Evolutionary conservation across 2,797 vertebrate species (phyloP).

Genomic region (Helostoma temminkii): DNA sequence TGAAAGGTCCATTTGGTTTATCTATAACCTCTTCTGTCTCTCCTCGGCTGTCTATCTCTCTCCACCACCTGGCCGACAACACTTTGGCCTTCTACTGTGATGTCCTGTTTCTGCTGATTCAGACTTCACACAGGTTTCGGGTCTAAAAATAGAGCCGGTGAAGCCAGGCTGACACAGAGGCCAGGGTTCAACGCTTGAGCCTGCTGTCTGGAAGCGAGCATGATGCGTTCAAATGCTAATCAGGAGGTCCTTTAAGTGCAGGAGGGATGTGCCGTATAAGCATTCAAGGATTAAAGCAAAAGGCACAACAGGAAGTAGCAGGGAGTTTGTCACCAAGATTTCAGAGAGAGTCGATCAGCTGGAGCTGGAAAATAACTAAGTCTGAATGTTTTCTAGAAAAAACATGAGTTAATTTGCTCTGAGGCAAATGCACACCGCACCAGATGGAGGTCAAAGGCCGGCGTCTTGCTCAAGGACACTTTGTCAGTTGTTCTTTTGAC

Average conservation of each 20-base stretch:
- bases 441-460: constrained; percentile 49
- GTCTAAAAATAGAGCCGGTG: constrained; percentile 54
- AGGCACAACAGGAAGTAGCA: constrained; percentile 10
- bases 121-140: constrained; percentile 37
- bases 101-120: constrained; percentile 56
- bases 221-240: constrained; percentile 41
- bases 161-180: background rate
- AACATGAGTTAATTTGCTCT: background rate
- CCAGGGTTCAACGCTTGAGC: constrained; percentile 5
- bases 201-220: constrained; percentile 16
- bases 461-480: constrained; percentile 32
- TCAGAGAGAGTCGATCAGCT: background rate
- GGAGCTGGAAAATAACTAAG: background rate
- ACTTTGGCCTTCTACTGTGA: constrained; percentile 18
- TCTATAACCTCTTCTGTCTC: background rate
- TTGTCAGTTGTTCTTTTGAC: constrained; percentile 36
- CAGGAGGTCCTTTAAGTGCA: constrained; percentile 8
- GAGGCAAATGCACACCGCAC: background rate
- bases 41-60: constrained; percentile 2
- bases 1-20: background rate
- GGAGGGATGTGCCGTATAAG: constrained; percentile 11
- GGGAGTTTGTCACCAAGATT: constrained; percentile 6
- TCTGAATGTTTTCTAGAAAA: background rate
- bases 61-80: constrained; percentile 34
- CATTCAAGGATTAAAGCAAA: constrained; percentile 38